Conservation (phyloP, 1,140 invertebrate species). For the Rhopalosiphum maidis region DNA sequence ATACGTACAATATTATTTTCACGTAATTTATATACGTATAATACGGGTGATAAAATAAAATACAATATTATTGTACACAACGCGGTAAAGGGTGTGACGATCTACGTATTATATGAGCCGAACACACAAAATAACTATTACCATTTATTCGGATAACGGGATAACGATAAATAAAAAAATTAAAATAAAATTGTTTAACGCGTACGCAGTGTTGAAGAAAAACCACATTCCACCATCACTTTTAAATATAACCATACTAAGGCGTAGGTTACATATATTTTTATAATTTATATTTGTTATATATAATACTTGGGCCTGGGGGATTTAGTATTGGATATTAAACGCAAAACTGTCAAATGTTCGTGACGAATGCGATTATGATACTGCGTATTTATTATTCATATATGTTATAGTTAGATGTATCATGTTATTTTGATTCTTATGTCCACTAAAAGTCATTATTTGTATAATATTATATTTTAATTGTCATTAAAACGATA, state of each 20-base stretch:
- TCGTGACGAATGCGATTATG: not conserved
- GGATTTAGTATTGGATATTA: not conserved
- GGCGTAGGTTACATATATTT: not conserved
- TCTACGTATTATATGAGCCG: not conserved
- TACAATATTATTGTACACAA: not conserved
- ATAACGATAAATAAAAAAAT: not conserved
- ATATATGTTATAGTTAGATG: not conserved
- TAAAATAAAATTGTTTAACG: not conserved
- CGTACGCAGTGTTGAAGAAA: not conserved
- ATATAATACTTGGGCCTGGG: too few relatives aligned
- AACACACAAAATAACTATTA: not conserved
- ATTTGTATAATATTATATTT: not conserved
- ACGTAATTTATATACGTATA: not conserved
- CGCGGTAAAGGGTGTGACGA: accelerated
- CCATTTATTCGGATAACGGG: not conserved
- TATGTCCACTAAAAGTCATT: not conserved
- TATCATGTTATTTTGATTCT: not conserved
- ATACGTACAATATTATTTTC: too few relatives aligned
- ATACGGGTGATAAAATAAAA: not conserved
- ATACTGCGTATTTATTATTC: not conserved
- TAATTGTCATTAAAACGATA: not conserved
- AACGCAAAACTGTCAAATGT: not conserved
- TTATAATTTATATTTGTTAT: not conserved
- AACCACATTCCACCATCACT: not conserved
- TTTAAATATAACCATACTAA: not conserved